A percentile compares a stretch with the other conserved stretches of the same genome.
Conservation (phyloP, 1,140 invertebrate species). For the Melanaphis sacchari region DNA sequence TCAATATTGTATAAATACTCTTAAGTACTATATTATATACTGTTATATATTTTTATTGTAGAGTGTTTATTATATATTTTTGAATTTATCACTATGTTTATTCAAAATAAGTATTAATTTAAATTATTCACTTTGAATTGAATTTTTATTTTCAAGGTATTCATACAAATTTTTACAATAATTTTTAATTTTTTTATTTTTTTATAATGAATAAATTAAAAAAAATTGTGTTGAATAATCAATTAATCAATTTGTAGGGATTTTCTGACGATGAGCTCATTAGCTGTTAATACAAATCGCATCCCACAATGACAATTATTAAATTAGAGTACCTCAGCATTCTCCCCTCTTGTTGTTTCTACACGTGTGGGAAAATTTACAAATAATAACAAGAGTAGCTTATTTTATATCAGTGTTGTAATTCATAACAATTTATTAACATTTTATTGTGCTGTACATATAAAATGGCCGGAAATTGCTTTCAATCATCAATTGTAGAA, state of each 20-base stretch:
- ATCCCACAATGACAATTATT: neutral
- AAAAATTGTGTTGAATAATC: neutral
- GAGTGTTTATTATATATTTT: neutral
- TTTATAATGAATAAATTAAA: neutral
- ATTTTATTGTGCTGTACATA: neutral
- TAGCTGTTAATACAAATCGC: constrained; percentile 14
- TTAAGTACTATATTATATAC: neutral
- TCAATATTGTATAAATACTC: no score
- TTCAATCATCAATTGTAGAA: constrained; percentile 19
- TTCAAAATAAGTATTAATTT: neutral
- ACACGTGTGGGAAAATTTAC: constrained; percentile 25
- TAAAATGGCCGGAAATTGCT: constrained; percentile 44
- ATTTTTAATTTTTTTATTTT: neutral
- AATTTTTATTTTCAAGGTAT: neutral
- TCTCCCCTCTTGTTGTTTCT: neutral
- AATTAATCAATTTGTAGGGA: constrained; percentile 13
- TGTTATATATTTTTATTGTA: neutral
- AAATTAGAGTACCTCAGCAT: neutral
- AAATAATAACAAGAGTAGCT: constrained; percentile 14
- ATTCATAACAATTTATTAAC: constrained; percentile 54
- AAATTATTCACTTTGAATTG: neutral
- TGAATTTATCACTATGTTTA: neutral
- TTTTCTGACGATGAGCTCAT: constrained; percentile 19
- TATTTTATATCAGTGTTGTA: constrained; percentile 41
- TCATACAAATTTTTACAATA: neutral